Conservation (phyloP, 2,888 invertebrate species). For the Antheraea yamamai region DNA sequence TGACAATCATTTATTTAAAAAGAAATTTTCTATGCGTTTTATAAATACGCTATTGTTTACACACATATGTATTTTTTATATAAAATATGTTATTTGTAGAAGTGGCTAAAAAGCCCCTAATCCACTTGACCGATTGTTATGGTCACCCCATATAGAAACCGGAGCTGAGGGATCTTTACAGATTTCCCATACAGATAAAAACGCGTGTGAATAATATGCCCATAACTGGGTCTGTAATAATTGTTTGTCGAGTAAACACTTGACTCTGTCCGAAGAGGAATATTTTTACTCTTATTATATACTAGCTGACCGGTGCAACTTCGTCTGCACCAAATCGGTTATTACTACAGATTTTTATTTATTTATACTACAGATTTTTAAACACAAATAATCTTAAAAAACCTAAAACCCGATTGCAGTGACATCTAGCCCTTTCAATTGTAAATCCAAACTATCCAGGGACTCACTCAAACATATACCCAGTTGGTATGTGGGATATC, state of each 20-base stretch:
- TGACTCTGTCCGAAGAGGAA: constrained; percentile 9
- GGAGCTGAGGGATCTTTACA: constrained; percentile 32
- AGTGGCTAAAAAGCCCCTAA: not conserved
- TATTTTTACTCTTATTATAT: not conserved
- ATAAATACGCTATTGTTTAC: not conserved
- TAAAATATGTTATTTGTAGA: not conserved
- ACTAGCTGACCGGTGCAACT: no score
- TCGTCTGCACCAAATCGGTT: no score
- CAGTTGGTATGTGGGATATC: no score
- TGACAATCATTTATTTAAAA: not conserved
- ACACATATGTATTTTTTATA: not conserved
- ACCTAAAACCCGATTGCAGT: no score
- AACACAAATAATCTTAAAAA: no score
- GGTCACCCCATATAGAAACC: constrained; percentile 40
- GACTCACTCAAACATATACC: no score
- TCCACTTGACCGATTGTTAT: constrained; percentile 31
- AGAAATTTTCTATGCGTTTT: not conserved
- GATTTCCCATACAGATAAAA: constrained; percentile 55
- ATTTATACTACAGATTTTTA: no score
- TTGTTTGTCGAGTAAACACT: constrained; percentile 21
- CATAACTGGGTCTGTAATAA: constrained; percentile 20
- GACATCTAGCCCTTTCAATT: no score
- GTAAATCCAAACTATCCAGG: no score
- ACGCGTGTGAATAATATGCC: constrained; percentile 38
- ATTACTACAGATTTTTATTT: no score